Base-by-base conservation (phyloP, 1,140 invertebrate genomes). In the Drosophila suzukii region DNA sequence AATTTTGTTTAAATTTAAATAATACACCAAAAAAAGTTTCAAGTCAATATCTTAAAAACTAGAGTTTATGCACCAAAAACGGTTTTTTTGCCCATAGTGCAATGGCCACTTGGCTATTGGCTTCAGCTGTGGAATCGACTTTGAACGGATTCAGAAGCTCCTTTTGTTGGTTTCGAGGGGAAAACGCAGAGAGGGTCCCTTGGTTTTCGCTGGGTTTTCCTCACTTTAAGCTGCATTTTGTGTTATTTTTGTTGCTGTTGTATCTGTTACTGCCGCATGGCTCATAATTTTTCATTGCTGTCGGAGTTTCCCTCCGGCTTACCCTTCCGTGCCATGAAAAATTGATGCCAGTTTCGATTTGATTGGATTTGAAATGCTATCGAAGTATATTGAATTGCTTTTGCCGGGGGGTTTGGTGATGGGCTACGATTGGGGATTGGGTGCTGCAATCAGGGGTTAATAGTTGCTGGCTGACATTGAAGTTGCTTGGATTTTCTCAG, bases 231-330 rank as follows among this genome's bases (percentile, higher is more conserved):
- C 65, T 65, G 71, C 43, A 61, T 41, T 47, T 59, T 36, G 50
- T 44, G 44, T 8, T 15, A 3, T 15, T 7, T 7, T 44, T 11
- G 15, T 6, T 15, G 13, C 27, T 49, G 46, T 49, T 49, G 65
- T 81, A 62, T 47, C 30, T 68, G 75, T 76, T 61, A 81, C 78
- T 81, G 81, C 78, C 81, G 70, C 74, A 85, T 86, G 82, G 68
- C 75, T 85, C 81, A 85, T 85, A 81, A 86, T 86, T 86, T 85
- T 85, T 85, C 82, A 85, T 84, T 79, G 81, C 49, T 51, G 51
- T 81, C 70, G 53, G 62, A 62, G 83, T 81, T 81, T 24, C 41
- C 57, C 24, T 24, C 24, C n/a, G 34, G 34, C 44, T 53, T 59
- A 32, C 34, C 15, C 27, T 53, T 67, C 39, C 46, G n/a, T 24